phyloP scores from a whole-genome alignment of 2,113 vertebrate genomes.

The Alouatta palliata region DNA sequence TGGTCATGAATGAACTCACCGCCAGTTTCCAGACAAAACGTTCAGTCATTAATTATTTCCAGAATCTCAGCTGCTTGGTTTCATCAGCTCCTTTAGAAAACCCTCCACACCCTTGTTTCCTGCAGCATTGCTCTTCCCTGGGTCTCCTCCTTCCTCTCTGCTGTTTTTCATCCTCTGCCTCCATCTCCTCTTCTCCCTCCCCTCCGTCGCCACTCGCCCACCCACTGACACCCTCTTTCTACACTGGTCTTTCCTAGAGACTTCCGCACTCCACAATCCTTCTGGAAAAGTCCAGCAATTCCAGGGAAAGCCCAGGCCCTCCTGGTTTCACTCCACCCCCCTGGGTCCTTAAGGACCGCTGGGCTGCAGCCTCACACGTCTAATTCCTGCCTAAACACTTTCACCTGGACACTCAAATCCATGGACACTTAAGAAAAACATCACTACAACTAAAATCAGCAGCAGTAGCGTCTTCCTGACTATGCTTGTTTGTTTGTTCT shows the following conservation, averaged over 20 bases:
- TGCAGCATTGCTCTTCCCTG: neutral
- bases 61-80: neutral
- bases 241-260: neutral
- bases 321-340: neutral
- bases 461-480: neutral
- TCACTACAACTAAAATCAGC: accelerated
- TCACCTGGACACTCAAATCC: too few species aligned
- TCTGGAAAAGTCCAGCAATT: neutral
- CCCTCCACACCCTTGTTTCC: neutral
- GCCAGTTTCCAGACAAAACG: neutral
- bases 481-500: neutral
- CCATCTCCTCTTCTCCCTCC: neutral
- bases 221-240: too few species aligned
- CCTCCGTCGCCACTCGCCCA: neutral
- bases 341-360: too few species aligned
- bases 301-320: neutral
- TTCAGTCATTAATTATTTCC: neutral
- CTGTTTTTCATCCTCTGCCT: neutral
- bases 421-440: neutral
- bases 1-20: accelerated
- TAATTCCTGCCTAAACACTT: accelerated
- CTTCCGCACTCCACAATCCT: accelerated
- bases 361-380: neutral
- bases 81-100: neutral
- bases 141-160: neutral